Conservation (phyloP, 2,113 vertebrate genomes). For the Periophthalmus modestus region DNA sequence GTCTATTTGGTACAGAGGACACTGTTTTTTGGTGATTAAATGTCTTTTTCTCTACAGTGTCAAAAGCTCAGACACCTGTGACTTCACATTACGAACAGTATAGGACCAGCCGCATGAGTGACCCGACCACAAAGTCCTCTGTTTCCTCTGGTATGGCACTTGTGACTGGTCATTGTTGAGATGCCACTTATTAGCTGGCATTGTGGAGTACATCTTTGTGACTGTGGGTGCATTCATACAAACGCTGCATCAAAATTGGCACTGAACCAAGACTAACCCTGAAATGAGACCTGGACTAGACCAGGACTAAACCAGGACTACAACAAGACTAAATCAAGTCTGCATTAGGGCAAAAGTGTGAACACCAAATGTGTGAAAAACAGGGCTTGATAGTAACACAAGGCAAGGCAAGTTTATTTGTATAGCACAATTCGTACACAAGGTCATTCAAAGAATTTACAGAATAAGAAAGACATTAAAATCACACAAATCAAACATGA, state of each 20-base stretch:
- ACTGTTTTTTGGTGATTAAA: slow-evolving; percentile 23
- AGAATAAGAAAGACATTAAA: too few relatives aligned
- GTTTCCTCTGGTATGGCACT: slow-evolving; percentile 33
- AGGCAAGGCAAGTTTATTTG: too few relatives aligned
- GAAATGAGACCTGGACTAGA: too few relatives aligned
- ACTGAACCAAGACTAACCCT: not conserved
- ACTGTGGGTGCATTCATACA: not conserved
- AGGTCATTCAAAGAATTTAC: too few relatives aligned
- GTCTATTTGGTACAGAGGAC: slow-evolving; percentile 13
- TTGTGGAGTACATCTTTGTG: not conserved
- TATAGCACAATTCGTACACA: too few relatives aligned
- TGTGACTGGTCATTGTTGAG: not conserved
- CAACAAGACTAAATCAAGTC: too few relatives aligned
- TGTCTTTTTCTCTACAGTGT: slow-evolving; percentile 37
- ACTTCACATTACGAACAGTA: not conserved
- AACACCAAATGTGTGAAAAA: too few relatives aligned
- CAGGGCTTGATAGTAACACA: too few relatives aligned
- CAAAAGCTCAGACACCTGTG: slow-evolving; percentile 23
- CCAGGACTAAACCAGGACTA: too few relatives aligned
- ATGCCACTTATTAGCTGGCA: slow-evolving; percentile 10
- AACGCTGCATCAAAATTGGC: too few relatives aligned
- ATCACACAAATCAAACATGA: too few relatives aligned
- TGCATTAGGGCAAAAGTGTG: too few relatives aligned
- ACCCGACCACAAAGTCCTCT: not conserved
- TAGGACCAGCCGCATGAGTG: not conserved